Base-by-base conservation (phyloP, 1,140 invertebrate genomes). In the Prorops nasuta region DNA sequence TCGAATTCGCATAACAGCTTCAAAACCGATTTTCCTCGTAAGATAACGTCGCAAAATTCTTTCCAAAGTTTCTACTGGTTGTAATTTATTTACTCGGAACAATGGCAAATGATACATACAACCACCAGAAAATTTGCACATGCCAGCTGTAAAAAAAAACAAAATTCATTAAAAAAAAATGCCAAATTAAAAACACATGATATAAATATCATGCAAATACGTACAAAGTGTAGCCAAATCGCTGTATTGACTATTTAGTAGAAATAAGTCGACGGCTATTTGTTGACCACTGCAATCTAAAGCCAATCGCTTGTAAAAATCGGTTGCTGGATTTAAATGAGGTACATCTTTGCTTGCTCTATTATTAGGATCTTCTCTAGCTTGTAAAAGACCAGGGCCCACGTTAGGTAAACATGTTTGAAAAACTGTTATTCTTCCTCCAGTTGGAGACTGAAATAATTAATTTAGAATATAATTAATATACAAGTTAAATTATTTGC, bases 231-330 rank as follows among this genome's bases (percentile, higher is more conserved):
- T 93, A 10, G 96, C 92, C 45, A 99, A 77, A 79, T 99, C 98
- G 47, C 89, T 86, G 73, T 97, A 98, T 69, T 96, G 91, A 37
- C 88, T 86, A 75, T 94, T 96, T 14, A 99, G 76, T 56, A 98
- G 76, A 79, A 99, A 99, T 55, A 99, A 67, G 78, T 99, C 97
- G 15, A 98, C 90, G 20, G 94, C 91, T 40, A 99, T 88, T 76
- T 99, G 97, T 60, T 96, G 93, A 4, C 88, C 92, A 49, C 93
- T 97, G 72, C 94, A 98, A 68, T 99, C 96, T 4, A 99, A 73
- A 6, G 96, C 94, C 28, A 98, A 77, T 48, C 94, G 88, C 78
- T 99, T 99, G 74, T 99, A 99, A 78, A 98, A 99, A 78, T 99
- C 98, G 10, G 92, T 98, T 0, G 90, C 90, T 15, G 96, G 96